These are phyloP conservation scores for Cacoxenus indagator DNA, from an alignment of 2,888 invertebrate genomes.

Conservation along the genomic window DNA sequence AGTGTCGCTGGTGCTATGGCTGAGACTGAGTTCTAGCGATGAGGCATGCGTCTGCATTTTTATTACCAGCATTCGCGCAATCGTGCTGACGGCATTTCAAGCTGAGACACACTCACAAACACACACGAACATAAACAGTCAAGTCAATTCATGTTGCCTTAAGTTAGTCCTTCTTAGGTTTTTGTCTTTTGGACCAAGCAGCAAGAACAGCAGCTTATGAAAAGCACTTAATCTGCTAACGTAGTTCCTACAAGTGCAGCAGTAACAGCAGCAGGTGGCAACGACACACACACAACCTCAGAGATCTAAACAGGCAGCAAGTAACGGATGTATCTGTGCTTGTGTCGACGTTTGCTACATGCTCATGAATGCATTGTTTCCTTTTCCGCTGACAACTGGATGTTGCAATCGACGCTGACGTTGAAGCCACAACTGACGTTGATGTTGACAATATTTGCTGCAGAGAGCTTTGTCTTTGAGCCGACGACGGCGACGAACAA, in stretches of 20 bases:
- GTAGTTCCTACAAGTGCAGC: neutral
- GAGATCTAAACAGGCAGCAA: neutral
- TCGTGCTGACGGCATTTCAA: neutral
- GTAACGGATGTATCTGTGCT: neutral
- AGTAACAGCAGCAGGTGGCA: neutral
- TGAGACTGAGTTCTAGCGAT: neutral
- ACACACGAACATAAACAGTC: neutral
- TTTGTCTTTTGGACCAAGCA: neutral
- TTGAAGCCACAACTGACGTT: neutral
- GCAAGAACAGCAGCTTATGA: neutral
- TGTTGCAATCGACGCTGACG: neutral
- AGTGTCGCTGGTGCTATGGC: no score
- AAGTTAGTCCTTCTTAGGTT: neutral
- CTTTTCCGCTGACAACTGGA: neutral
- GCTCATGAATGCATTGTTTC: constrained; percentile 2
- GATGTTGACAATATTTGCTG: neutral
- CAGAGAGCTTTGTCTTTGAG: neutral
- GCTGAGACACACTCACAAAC: neutral
- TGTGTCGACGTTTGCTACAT: neutral
- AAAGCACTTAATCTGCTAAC: neutral
- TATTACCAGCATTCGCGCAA: neutral
- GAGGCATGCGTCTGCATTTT: neutral
- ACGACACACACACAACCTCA: neutral
- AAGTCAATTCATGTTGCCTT: neutral
- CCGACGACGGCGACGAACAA: constrained; percentile 3